These are phyloP conservation scores for Ruditapes philippinarum DNA, from an alignment of 1,140 invertebrate species.

Conservation along the genomic window DNA sequence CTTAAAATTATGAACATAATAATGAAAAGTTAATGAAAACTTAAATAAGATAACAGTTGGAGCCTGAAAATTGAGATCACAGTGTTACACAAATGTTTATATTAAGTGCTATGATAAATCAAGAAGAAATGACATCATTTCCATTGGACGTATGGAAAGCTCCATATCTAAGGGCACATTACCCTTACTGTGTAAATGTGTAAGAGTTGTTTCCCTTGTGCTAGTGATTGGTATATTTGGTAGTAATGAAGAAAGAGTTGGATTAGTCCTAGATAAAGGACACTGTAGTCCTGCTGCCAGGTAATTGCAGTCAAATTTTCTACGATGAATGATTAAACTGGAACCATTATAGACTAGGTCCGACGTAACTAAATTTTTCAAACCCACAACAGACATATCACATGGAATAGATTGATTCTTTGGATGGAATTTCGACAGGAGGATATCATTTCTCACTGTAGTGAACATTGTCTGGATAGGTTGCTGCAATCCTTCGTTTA, in stretches of 20 bases:
- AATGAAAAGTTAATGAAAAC: too few relatives aligned
- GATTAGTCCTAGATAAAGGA: conserved; percentile 18
- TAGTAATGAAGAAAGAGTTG: conserved; percentile 72
- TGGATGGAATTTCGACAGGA: conserved; percentile 69
- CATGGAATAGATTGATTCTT: conserved; percentile 75
- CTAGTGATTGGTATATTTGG: conserved; percentile 67
- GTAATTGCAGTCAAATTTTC: conserved; percentile 79
- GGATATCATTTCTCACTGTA: conserved; percentile 73
- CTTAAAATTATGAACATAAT: too few relatives aligned
- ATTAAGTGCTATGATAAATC: conserved; percentile 42
- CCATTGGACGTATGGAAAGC: conserved; percentile 74
- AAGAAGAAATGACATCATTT: conserved; percentile 67
- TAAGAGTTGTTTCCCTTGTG: conserved; percentile 81
- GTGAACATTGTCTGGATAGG: conserved; percentile 77
- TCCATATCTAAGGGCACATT: conserved; percentile 45
- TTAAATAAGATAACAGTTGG: neutral
- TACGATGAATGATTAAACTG: conserved; percentile 80
- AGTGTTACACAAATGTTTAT: conserved; percentile 5
- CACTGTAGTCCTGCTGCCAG: conserved; percentile 73
- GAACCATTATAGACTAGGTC: conserved; percentile 81
- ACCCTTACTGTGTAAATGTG: conserved; percentile 77
- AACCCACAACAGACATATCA: conserved; percentile 77
- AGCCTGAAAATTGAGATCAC: conserved; percentile 18
- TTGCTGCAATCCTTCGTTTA: conserved; percentile 80
- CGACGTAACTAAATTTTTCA: conserved; percentile 79